These are phyloP conservation scores for Mycetomoellerius zeteki DNA, from an alignment of 1,140 invertebrate genomes.

Conservation along the genomic window DNA sequence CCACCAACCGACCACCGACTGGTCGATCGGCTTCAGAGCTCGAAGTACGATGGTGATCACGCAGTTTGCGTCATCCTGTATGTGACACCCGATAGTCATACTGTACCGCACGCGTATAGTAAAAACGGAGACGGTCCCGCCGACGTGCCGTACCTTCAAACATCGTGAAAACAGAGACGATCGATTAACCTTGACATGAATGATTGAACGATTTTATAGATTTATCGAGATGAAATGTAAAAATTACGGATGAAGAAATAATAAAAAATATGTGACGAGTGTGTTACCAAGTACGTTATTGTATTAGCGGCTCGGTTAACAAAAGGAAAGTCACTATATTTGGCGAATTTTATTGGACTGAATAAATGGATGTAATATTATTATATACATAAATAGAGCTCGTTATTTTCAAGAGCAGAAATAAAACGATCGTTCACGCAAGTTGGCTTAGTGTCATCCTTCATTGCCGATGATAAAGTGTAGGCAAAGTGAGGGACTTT, in stretches of 20 bases:
- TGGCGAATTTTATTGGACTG: not conserved
- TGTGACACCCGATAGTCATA: constrained; percentile 6
- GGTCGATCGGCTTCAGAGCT: not conserved
- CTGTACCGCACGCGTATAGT: not conserved
- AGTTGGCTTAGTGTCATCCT: constrained; percentile 15
- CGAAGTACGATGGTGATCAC: not conserved
- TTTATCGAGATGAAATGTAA: not conserved
- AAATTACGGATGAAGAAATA: not conserved
- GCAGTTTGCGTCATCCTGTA: constrained; percentile 9
- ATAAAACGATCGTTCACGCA: constrained; percentile 1
- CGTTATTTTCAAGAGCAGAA: constrained; percentile 20
- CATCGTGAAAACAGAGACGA: not conserved
- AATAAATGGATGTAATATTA: not conserved
- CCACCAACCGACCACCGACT: constrained; percentile 17
- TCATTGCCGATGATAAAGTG: constrained; percentile 31
- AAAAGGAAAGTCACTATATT: not conserved
- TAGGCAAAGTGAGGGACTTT: constrained; percentile 16
- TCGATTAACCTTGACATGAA: not conserved
- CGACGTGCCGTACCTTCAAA: not conserved
- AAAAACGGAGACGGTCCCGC: constrained; percentile 13
- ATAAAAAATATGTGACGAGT: not conserved
- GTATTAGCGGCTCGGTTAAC: not conserved
- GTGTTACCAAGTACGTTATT: not conserved
- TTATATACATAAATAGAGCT: constrained; percentile 19
- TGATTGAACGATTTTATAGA: not conserved